Percentiles rank a stretch among this genome's conserved stretches.
These are phyloP conservation scores for Clytia hemisphaerica DNA, from an alignment of 30 jellyfish, hydroid and myxozoan genomes.

Conservation along the genomic window DNA sequence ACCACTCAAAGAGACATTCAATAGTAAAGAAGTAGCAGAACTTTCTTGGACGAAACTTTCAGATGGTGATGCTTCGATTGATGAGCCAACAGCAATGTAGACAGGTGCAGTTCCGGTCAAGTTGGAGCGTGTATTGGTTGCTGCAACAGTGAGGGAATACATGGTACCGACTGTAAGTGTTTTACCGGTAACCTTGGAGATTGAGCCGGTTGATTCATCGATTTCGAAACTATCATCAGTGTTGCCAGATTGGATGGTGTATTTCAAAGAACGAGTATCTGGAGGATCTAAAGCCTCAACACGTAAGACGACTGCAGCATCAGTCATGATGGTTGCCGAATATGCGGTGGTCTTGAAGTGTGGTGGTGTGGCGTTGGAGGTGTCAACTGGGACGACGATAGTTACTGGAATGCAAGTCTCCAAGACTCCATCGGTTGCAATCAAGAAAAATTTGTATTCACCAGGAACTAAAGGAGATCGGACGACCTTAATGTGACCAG, in stretches of 20 bases:
- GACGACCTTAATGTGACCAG: slow-evolving; percentile 57
- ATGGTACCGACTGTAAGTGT: no score
- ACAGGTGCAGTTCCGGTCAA: slow-evolving; percentile 25
- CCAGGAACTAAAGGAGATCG: slow-evolving; percentile 31
- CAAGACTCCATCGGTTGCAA: slow-evolving; percentile 62
- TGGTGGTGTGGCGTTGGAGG: no score
- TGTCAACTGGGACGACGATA: slow-evolving; percentile 3
- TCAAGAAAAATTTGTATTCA: slow-evolving; percentile 30
- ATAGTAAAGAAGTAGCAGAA: slow-evolving; percentile 40
- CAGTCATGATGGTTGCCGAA: no score
- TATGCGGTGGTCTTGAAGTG: no score
- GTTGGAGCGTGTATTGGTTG: slow-evolving; percentile 18
- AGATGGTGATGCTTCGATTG: neutral
- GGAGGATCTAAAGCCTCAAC: no score
- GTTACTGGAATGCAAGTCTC: slow-evolving; percentile 64
- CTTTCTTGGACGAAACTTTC: slow-evolving; percentile 40
- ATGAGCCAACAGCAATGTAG: slow-evolving; percentile 36
- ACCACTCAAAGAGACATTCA: slow-evolving; percentile 37
- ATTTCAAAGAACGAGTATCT: no score
- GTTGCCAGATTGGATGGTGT: slow-evolving; percentile 41
- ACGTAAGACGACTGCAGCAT: no score
- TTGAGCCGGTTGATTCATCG: slow-evolving; percentile 44
- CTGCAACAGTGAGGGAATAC: slow-evolving; percentile 19
- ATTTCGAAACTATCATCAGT: slow-evolving; percentile 36
- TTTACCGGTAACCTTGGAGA: no score